phyloP scores from a whole-genome alignment of 2,113 vertebrate species.

The Mesitornis unicolor region DNA sequence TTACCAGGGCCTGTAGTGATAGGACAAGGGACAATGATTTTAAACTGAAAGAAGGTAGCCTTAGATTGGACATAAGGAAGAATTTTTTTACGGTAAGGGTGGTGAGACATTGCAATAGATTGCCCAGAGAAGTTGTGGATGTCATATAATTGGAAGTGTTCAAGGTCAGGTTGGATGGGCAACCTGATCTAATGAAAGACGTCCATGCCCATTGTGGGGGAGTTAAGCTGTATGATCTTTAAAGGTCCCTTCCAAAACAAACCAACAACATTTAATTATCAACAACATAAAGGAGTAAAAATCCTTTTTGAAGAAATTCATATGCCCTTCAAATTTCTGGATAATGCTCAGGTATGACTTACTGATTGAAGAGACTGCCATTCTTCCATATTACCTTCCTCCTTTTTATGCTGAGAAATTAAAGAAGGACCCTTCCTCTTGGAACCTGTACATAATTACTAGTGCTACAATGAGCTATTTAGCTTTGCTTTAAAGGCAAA shows the following conservation, averaged over 20 bases:
- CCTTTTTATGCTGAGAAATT: not conserved
- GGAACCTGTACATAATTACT: not conserved
- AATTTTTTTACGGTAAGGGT: accelerated
- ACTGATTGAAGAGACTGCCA: not conserved
- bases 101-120: not conserved
- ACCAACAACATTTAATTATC: not conserved
- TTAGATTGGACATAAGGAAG: not conserved
- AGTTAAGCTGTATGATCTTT: not conserved
- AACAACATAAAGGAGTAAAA: not conserved
- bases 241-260: not conserved
- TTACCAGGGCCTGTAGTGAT: not conserved
- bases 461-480: not conserved
- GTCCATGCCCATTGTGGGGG: not conserved
- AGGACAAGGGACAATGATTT: not conserved
- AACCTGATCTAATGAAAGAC: not conserved
- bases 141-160: not conserved
- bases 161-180: not conserved
- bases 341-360: not conserved
- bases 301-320: not conserved
- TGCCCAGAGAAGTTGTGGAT: not conserved
- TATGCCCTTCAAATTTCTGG: not conserved
- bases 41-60: not conserved
- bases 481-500: not conserved
- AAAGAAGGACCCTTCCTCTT: not conserved
- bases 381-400: not conserved